Percentiles rank a stretch among this genome's conserved stretches.
Evolutionary conservation across 2,888 invertebrate genomes (phyloP).

Genomic region (Sminthurides aquaticus): DNA sequence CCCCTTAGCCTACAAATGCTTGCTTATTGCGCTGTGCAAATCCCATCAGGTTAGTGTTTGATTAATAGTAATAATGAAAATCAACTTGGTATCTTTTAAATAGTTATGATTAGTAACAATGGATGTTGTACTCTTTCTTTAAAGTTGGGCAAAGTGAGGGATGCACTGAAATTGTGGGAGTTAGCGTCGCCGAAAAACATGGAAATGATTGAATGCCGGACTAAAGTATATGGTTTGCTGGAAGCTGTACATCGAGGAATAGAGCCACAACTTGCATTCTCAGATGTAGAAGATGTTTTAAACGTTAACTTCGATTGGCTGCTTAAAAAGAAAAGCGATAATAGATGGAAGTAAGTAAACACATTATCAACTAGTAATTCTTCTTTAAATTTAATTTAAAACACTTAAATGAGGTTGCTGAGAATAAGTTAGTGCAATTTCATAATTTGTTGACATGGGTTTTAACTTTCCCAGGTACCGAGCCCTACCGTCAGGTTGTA

Average conservation of each 20-base stretch:
- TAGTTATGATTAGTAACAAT: background rate
- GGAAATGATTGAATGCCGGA: conserved; percentile 41
- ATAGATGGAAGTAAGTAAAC: conserved; percentile 38
- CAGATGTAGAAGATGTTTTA: conserved; percentile 37
- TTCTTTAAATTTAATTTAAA: background rate
- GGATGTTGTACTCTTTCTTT: no score
- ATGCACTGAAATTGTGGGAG: conserved; percentile 38
- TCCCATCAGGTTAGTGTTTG: conserved; percentile 32
- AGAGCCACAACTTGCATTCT: conserved; percentile 38
- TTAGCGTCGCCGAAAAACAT: conserved; percentile 32
- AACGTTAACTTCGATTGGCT: conserved; percentile 38
- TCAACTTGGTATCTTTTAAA: background rate
- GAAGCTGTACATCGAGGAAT: conserved; percentile 38
- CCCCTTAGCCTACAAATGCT: conserved; percentile 37
- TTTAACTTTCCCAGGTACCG: conserved; percentile 25
- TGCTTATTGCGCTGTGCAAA: conserved; percentile 39
- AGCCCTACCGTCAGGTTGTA: conserved; percentile 33
- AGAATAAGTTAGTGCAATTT: no score
- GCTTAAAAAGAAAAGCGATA: conserved; percentile 26
- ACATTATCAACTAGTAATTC: background rate
- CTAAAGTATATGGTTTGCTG: conserved; percentile 36
- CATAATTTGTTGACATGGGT: no score
- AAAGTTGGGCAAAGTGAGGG: conserved; percentile 34
- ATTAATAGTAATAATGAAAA: no score
- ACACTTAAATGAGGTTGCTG: background rate